Conservation (phyloP, 2,113 vertebrate genomes). For the Herpailurus yagouaroundi region DNA sequence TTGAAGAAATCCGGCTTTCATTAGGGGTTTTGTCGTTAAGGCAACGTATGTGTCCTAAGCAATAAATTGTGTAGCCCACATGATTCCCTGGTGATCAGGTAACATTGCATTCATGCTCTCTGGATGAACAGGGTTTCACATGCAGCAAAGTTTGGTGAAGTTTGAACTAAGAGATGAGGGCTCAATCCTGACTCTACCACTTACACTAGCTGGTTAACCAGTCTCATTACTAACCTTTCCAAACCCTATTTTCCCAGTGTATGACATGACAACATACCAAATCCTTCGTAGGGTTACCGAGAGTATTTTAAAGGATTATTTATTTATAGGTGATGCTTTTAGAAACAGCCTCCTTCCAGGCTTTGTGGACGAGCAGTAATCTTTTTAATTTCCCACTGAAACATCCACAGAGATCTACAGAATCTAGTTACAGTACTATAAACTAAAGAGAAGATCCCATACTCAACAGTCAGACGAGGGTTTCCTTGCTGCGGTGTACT, state of each 20-base stretch:
- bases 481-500: neutral
- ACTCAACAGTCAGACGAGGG: neutral
- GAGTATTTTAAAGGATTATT: neutral
- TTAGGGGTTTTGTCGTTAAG: neutral
- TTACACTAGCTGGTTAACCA: neutral
- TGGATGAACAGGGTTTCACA: neutral
- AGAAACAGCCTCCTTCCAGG: neutral
- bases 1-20: neutral
- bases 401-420: neutral
- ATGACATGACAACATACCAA: neutral
- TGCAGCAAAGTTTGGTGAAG: neutral
- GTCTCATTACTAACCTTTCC: neutral
- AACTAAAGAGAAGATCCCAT: neutral
- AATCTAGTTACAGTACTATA: neutral
- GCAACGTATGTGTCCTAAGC: neutral
- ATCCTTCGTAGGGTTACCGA: neutral
- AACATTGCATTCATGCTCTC: neutral
- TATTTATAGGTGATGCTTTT: neutral
- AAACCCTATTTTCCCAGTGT: neutral
- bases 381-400: neutral
- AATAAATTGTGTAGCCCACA: neutral
- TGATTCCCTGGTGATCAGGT: neutral
- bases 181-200: neutral
- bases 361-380: neutral
- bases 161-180: neutral